Evolutionary conservation across 2,797 vertebrate species (phyloP).

Genomic region (Parambassis ranga): DNA sequence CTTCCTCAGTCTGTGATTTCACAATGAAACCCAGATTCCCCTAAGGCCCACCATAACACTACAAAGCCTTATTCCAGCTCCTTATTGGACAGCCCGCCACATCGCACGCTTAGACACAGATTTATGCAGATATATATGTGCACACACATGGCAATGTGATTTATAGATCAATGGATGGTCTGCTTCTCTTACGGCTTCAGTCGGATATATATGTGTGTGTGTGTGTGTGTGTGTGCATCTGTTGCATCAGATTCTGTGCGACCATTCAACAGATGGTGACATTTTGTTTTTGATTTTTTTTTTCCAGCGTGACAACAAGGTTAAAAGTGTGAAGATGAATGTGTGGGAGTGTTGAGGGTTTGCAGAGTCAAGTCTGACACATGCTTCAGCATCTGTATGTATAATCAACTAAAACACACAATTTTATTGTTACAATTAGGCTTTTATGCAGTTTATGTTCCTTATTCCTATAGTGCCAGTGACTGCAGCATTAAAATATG

Average conservation of each 20-base stretch:
- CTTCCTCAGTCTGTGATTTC: constrained; percentile 29
- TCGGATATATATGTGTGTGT: not conserved
- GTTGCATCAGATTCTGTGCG: constrained; percentile 32
- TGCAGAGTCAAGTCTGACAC: constrained; percentile 37
- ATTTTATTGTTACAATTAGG: not conserved
- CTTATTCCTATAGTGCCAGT: too few relatives aligned
- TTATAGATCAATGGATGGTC: constrained; percentile 2
- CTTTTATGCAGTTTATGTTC: too few relatives aligned
- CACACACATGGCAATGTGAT: not conserved
- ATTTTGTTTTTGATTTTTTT: constrained; percentile 23
- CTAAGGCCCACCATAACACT: constrained; percentile 31
- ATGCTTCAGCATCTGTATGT: constrained; percentile 30
- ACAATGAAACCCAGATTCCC: constrained; percentile 49
- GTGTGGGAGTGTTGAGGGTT: constrained; percentile 28
- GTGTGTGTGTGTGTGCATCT: constrained; percentile 22
- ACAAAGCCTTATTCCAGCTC: constrained; percentile 28
- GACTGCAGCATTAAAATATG: too few relatives aligned
- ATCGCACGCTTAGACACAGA: not conserved
- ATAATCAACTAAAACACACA: not conserved
- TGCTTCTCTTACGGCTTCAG: not conserved
- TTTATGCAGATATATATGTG: constrained; percentile 24
- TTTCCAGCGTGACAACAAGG: constrained; percentile 39
- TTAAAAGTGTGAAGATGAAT: constrained; percentile 50
- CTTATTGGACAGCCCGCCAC: constrained; percentile 6
- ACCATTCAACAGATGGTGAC: constrained; percentile 66